Conservation (phyloP, 2,113 vertebrate genomes). For the Phoenicopterus ruber region DNA sequence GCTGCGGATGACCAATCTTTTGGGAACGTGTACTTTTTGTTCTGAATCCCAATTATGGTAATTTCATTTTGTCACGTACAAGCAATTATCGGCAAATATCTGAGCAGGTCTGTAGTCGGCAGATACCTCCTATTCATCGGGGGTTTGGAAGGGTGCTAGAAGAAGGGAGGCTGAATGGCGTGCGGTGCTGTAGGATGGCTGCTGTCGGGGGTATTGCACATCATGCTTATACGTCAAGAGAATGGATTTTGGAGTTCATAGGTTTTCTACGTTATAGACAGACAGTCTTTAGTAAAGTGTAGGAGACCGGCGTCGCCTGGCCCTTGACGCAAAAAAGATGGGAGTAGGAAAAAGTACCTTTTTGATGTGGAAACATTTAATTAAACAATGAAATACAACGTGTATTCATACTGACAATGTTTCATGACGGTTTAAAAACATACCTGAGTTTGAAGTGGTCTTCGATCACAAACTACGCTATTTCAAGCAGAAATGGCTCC, state of each 20-base stretch:
- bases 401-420: background rate
- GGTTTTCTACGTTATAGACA: background rate
- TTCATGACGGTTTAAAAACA: background rate
- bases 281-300: background rate
- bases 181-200: background rate
- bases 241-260: background rate
- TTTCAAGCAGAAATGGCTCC: background rate
- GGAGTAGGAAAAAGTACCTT: background rate
- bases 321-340: background rate
- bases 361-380: background rate
- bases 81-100: background rate
- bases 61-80: background rate
- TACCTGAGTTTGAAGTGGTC: background rate
- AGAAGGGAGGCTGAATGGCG: background rate
- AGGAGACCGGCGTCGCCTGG: background rate
- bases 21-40: background rate
- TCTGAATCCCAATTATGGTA: background rate
- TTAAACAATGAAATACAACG: background rate
- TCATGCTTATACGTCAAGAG: accelerated
- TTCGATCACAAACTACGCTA: background rate
- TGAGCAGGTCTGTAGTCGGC: background rate
- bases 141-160: no score
- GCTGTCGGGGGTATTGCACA: background rate
- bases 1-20: background rate
- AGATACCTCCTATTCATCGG: accelerated